Evolutionary conservation across 2,888 invertebrate genomes (phyloP), one percentile per base, ranked within the genome.

Genomic region (Lycia hirtaria): DNA sequence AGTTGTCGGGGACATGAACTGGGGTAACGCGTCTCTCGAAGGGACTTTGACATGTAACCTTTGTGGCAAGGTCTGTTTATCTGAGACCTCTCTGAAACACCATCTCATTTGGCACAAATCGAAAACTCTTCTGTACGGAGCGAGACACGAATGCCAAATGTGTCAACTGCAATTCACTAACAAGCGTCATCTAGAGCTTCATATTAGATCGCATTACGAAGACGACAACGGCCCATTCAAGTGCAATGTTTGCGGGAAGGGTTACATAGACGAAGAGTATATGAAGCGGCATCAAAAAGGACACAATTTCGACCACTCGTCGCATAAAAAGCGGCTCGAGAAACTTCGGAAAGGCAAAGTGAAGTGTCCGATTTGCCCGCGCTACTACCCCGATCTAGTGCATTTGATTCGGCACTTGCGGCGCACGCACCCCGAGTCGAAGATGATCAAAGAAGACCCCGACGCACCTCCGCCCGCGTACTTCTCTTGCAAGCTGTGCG

Each of bases 171-270:
- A 80, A 56, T 93, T 93, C 71, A 83, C 88, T 0, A 91, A 92
- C 67, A 93, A 92, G 52, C 78, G 83, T 3, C 81, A 91, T 4
- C 69, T 91, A 5, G 87, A 89, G 48, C 68, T 93, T 1, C 93
- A 93, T 71, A 80, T 83, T 28, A 77, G 92, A 44, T 78, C 85
- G 0, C 93, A 93, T 60, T 88, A 81, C 54, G 93, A 93, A 56
- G 92, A 93, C 60, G 88, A 89, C 0, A 89, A 92, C 20, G 92
- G 88, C 0, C 93, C 93, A 0, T 93, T 72, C 71, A 91, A 93
- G 48, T 93, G 93, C 62, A 74, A 76, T 2, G 75, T 92, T 1
- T 93, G 93, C 64, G 88, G 88, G 5, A 93, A 93, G 60, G 92
- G 89, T 0, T 93, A 84, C 75, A 93, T 87, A 2, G 92, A 92